Conservation (phyloP, 1,140 invertebrate species). For the Tetramorium simillimum region DNA sequence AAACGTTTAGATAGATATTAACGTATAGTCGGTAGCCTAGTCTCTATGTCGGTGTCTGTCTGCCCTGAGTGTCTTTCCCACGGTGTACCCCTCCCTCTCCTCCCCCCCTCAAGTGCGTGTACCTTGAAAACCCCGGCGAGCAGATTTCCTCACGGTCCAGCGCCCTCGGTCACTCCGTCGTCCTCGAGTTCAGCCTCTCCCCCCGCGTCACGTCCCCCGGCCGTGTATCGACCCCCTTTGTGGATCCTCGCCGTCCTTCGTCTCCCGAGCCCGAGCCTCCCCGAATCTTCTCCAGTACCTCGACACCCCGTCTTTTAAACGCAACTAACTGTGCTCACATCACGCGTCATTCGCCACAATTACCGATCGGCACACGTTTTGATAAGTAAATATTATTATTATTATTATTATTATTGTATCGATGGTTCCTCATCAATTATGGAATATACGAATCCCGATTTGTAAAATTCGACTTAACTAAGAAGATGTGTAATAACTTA, state of each 20-base stretch:
- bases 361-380: slow-evolving; percentile 82
- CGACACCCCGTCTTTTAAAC: slow-evolving; percentile 61
- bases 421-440: slow-evolving; percentile 84
- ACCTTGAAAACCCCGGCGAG: slow-evolving; percentile 71
- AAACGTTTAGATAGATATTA: slow-evolving; percentile 77
- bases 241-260: slow-evolving; percentile 64
- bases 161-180: slow-evolving; percentile 23
- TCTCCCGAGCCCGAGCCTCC: slow-evolving; percentile 48
- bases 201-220: neutral
- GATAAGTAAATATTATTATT: slow-evolving; percentile 78
- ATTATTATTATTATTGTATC: slow-evolving; percentile 79
- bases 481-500: slow-evolving; percentile 75
- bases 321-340: slow-evolving; percentile 79
- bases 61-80: slow-evolving; percentile 84
- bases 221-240: slow-evolving; percentile 26
- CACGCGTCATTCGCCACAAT: slow-evolving; percentile 79
- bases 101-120: slow-evolving; percentile 70
- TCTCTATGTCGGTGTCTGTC: slow-evolving; percentile 83
- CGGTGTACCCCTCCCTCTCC: slow-evolving; percentile 66
- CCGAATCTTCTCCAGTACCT: slow-evolving; percentile 14
- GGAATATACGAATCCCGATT: slow-evolving; percentile 80
- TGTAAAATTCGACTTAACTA: slow-evolving; percentile 81
- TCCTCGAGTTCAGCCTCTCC: slow-evolving; percentile 18
- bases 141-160: slow-evolving; percentile 52
- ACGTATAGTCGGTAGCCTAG: slow-evolving; percentile 83